phyloP scores from a whole-genome alignment of 1,140 invertebrate genomes.

The Cyphomyrmex costatus region DNA sequence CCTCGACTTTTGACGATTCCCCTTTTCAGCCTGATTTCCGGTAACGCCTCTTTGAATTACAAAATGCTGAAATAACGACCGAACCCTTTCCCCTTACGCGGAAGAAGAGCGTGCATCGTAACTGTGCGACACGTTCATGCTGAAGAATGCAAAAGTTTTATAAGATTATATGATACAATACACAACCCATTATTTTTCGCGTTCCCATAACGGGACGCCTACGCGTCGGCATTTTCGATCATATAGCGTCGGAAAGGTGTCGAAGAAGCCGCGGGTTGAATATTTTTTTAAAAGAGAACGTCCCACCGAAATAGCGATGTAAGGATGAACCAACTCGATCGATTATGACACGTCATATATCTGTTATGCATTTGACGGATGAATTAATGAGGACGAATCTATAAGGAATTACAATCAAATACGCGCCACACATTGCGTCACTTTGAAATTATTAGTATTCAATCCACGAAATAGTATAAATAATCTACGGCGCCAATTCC shows the following conservation, averaged over 20 bases:
- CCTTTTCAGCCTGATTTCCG: not conserved
- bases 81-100: constrained; percentile 6
- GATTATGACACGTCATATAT: constrained; percentile 15
- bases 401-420: constrained; percentile 15
- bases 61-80: constrained; percentile 6
- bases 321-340: not conserved
- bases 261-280: not conserved
- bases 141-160: constrained; percentile 20
- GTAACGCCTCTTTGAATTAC: not conserved
- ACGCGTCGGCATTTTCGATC: not conserved
- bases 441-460: not conserved
- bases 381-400: not conserved
- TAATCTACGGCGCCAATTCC: no score
- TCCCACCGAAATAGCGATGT: not conserved
- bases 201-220: constrained; percentile 16
- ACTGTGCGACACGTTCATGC: not conserved
- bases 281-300: not conserved
- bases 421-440: not conserved
- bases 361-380: constrained; percentile 20
- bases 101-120: not conserved
- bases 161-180: not conserved
- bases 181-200: not conserved
- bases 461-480: not conserved
- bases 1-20: constrained; percentile 26
- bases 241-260: not conserved